phyloP scores from a whole-genome alignment of 2,113 vertebrate genomes.

The Tapirus terrestris region DNA sequence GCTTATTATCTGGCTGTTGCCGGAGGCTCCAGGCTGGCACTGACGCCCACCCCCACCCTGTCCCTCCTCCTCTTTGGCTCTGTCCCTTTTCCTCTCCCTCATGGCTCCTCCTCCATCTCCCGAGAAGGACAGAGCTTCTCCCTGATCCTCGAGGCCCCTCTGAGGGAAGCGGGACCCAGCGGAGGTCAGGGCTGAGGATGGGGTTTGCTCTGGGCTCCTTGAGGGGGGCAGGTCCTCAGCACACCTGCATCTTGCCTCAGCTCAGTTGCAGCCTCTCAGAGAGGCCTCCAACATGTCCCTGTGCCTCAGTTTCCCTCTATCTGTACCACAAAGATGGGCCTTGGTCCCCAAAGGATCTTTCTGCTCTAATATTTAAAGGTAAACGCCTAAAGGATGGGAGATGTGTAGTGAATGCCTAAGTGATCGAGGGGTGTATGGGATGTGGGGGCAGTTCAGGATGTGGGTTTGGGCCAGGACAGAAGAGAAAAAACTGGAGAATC shows the following conservation, averaged over 20 bases:
- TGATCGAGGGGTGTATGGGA: fast-evolving
- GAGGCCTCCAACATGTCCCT: background rate
- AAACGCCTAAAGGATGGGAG: background rate
- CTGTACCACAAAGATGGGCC: background rate
- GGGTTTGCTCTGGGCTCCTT: background rate
- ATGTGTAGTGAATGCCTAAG: background rate
- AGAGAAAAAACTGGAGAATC: background rate
- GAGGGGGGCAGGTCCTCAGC: background rate
- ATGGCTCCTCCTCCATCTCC: background rate
- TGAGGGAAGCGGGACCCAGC: background rate
- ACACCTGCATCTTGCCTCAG: background rate
- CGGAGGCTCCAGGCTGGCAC: conserved; percentile 70
- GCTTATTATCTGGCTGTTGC: conserved; percentile 84
- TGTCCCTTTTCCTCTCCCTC: background rate
- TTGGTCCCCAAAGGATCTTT: background rate
- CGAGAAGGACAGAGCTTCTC: background rate
- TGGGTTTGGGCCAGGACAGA: background rate
- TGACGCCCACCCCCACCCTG: background rate
- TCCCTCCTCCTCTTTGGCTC: background rate
- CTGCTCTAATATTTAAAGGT: background rate
- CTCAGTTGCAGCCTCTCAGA: background rate
- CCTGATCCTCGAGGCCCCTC: too few species aligned
- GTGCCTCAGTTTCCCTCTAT: conserved; percentile 11
- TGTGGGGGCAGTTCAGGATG: background rate
- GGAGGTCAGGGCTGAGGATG: background rate